Conservation (phyloP, 1,140 invertebrate genomes). For the Drosophila parabipectinata region DNA sequence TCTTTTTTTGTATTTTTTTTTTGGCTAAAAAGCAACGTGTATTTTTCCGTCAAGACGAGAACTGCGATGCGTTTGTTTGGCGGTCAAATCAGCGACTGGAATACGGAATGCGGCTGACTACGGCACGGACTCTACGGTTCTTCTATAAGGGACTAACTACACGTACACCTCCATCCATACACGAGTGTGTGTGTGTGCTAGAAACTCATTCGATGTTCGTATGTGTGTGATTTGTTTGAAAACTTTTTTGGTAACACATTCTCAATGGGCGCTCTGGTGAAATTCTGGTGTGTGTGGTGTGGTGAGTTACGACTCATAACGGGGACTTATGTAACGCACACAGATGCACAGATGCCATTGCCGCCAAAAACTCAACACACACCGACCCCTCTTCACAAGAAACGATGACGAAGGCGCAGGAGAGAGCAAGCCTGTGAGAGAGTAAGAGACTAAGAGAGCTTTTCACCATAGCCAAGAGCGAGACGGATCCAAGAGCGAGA, state of each 20-base stretch:
- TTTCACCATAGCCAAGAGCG: slow-evolving; percentile 30
- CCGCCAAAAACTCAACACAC: slow-evolving; percentile 26
- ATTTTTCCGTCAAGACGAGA: slow-evolving; percentile 21
- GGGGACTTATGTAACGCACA: slow-evolving; percentile 73
- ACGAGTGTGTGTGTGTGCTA: slow-evolving; percentile 23
- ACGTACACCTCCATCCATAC: too few relatives aligned
- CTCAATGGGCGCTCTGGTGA: slow-evolving; percentile 27
- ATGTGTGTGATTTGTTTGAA: not conserved
- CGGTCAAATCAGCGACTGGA: slow-evolving; percentile 80
- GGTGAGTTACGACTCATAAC: slow-evolving; percentile 39
- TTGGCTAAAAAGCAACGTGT: not conserved
- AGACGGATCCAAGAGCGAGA: not conserved
- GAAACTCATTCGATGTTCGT: slow-evolving; percentile 12
- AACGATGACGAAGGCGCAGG: too few relatives aligned
- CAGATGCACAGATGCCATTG: slow-evolving; percentile 40
- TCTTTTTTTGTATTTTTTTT: not conserved
- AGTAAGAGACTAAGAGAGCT: slow-evolving; percentile 13
- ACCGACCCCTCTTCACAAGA: too few relatives aligned
- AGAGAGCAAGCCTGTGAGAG: not conserved
- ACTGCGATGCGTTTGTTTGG: slow-evolving; percentile 76
- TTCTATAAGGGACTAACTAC: too few relatives aligned
- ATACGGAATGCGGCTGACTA: slow-evolving; percentile 19
- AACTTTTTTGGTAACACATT: slow-evolving; percentile 31
- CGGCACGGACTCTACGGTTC: slow-evolving; percentile 5
- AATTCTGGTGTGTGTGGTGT: slow-evolving; percentile 4